Evolutionary conservation across 2,888 invertebrate species (phyloP), one percentile per base, ranked within the genome.

Genomic region (Machimus atricapillus): DNA sequence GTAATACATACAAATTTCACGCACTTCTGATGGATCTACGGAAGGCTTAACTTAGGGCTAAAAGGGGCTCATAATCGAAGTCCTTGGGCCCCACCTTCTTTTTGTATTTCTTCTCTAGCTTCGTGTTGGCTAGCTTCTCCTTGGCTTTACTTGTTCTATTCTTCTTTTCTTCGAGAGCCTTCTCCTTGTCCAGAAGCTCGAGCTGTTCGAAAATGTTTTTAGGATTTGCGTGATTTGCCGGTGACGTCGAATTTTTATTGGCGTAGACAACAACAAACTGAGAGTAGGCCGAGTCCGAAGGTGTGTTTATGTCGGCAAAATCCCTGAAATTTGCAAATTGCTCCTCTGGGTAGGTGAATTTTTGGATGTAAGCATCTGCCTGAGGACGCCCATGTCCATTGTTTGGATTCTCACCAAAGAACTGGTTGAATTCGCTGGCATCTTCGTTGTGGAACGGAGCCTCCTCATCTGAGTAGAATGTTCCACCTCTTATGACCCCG

Each of bases 261-360:
- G 96, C 96, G 90, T 97, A 97, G 0, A 97, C 97, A 0, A 97
- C 96, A 43, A 97, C 96, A 88, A 95, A 95, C 89, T 97, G 96
- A 0, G 97, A 97, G 91, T 96, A 97, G 7, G 96, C 96, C 1
- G 95, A 94, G 90, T 96, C 96, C 0, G 96, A 94, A 0, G 97
- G 97, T 3, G 96, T 95, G 88, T 97, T 97, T 86, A 97, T 97
- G 90, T 97, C 97, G 0, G 97, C 97, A 90, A 97, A 97, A 91
- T 97, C 97, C 90, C 97, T 94, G 93, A 97, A 97, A 91, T 97
- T 97, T 5, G 97, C 97, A 90, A 97, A 97, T 90, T 97, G 97
- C 90, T 97, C 97, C 87, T 96, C 95, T 37, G 96, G 95, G 89
- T 96, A 95, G 83, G 96, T 96, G 5, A 95, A 95, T 90, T 95